Evolutionary conservation across 2,888 invertebrate genomes (phyloP), one percentile per base, ranked within the genome.

Genomic region (Ophioninae sp.): DNA sequence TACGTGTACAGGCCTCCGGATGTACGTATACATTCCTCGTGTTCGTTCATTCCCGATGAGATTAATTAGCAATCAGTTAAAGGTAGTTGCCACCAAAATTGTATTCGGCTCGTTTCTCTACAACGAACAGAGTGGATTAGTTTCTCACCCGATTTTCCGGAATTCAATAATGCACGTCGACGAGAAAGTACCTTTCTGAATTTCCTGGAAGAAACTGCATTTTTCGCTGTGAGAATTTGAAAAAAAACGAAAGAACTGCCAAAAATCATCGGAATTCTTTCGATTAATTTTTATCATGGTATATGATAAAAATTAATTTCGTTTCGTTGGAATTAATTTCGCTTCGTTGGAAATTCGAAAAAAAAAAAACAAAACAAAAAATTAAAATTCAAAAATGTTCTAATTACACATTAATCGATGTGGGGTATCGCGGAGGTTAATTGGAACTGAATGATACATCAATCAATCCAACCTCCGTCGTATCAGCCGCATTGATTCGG

Each of bases 11-110:
- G 5, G 39, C 22, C 10, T 61, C 10, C 72, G 65, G 58, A 79
- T 69, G 22, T 44, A 63, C 51, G 10, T 44, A 61, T 44, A 61
- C 22, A 73, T 56, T 20, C 20, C 79, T 73, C 8, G 68, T 41
- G 68, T 41, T 73, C 67, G 68, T 64, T 59, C n/a, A 64, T 80
- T 39, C 37, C 51, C 58, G 59, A 78, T 67, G 78, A 81, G 81
- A 84, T 84, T 81, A 84, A 84, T 84, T 84, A 84, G 75, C 81
- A 72, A 84, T 81, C 75, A 58, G 81, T 81, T 84, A 56, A 44
- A 73, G 68, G 65, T 69, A 79, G 44, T 78, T 61, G 68, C 68
- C 76, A 73, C 44, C 63, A 72, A 39, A 82, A 82, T 79, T 73
- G 69, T 67, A 74, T 82, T 77, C 51, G 23, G 56, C 74, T 41